Evolutionary conservation across 2,113 vertebrate genomes (phyloP).

Genomic region (Aplodontia rufa): DNA sequence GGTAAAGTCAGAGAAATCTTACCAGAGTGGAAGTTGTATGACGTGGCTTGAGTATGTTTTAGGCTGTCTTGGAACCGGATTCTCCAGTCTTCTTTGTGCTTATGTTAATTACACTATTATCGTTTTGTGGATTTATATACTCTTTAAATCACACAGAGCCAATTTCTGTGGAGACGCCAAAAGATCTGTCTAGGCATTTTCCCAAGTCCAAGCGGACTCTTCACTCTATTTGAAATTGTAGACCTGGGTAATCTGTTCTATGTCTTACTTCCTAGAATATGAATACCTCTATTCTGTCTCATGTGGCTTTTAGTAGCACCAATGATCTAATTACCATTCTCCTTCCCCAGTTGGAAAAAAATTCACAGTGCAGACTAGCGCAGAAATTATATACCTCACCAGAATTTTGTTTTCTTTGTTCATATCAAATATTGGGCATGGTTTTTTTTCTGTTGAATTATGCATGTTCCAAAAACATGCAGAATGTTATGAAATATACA

Average conservation of each 20-base stretch:
- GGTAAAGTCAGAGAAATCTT: no score
- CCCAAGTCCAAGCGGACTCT: background rate
- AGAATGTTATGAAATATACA: background rate
- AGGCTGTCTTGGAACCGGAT: background rate
- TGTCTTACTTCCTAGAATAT: background rate
- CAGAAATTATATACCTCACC: background rate
- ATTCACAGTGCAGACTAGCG: background rate
- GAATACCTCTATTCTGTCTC: background rate
- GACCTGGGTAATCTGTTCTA: background rate
- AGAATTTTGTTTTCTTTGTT: slow-evolving; percentile 23
- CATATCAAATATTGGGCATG: background rate
- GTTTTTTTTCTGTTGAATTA: background rate
- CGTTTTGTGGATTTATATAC: background rate
- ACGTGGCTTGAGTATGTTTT: background rate
- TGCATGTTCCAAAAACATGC: background rate
- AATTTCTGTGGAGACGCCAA: background rate
- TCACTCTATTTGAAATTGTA: background rate
- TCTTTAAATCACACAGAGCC: background rate
- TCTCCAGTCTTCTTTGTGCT: background rate
- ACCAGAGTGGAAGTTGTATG: background rate
- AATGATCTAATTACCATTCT: background rate
- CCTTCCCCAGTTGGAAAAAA: background rate
- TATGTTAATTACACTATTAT: background rate
- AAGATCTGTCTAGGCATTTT: background rate
- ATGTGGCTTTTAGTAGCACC: background rate